Evolutionary conservation across 2,113 vertebrate species (phyloP).

Genomic region (Chiloscyllium plagiosum): DNA sequence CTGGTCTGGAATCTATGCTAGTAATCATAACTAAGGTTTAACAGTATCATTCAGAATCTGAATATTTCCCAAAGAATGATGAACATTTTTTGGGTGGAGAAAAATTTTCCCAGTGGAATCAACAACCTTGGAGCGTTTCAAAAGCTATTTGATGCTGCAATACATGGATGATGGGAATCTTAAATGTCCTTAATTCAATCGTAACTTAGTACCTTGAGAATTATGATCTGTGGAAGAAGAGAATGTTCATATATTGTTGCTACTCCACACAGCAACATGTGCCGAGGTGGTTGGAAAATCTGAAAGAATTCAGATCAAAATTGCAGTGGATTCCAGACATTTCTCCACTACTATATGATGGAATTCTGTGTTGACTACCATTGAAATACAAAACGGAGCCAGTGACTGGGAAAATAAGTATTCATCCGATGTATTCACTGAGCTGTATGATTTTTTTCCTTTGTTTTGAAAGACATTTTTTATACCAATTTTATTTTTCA

Average conservation of each 20-base stretch:
- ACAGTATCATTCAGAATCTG: neutral
- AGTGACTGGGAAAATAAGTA: neutral
- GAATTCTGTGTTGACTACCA: neutral
- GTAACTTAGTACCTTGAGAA: neutral
- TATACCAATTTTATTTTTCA: neutral
- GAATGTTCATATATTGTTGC: neutral
- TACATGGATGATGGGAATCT: neutral
- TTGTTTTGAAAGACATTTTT: neutral
- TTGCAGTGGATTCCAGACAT: neutral
- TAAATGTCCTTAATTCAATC: neutral
- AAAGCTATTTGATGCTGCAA: neutral
- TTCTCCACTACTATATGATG: neutral
- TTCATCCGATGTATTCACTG: neutral
- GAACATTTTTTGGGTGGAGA: neutral
- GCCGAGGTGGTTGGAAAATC: neutral
- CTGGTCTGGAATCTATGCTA: too few species aligned
- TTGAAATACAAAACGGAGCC: neutral
- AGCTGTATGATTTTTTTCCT: neutral
- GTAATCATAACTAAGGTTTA: neutral
- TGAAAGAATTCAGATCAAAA: neutral
- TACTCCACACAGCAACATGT: neutral
- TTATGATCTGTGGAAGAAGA: neutral
- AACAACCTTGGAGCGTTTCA: too few species aligned
- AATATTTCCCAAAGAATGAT: neutral
- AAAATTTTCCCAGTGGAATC: neutral